Base-by-base conservation (phyloP, 2,797 vertebrate genomes). In the Picus viridis region DNA sequence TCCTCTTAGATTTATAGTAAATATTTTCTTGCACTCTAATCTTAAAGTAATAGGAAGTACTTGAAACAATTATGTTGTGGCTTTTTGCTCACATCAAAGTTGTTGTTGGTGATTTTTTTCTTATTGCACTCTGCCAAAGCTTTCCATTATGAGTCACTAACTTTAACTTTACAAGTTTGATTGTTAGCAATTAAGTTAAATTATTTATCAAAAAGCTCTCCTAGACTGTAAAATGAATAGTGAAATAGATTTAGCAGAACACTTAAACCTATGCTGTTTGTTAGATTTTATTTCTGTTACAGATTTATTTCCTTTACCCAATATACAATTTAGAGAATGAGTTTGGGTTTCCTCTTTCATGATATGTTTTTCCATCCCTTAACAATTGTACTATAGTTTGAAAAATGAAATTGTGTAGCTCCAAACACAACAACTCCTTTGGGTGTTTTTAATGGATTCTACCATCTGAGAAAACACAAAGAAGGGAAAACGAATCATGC, bases 1-100 rank as follows among this genome's bases (percentile, higher is more conserved):
- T 5, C 12, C 4, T 89, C 51, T 72, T 71, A 45, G 13, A 54
- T 61, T 36, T 10, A 39, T 8, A 71, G 13, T 69, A 70, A 77
- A 73, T 72, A 53, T 88, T 94, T 87, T 89, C 19, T 70, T 86
- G 22, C n/a, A 49, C 20, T 70, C 9, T 83, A 64, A 85, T 67
- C n/a, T 88, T 81, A 78, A 86, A 91, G 69, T 67, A 83, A 77
- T 56, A 87, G 67, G 85, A 92, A 95, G 61, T 58, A 77, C 27
- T 94, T 29, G 22, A 90, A 86, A 87, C 75, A 81, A 58, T 62
- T 63, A 51, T 54, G 18, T 27, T 59, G 24, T 1, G 6, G 19
- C 27, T 78, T 71, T 90, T 73, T 76, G 13, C 43, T 86, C 27
- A 32, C 43, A 73, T 78, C 63, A 67, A 78, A 88, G 34, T 61